A percentile compares a stretch with the other conserved stretches of the same genome.
Conservation (phyloP, 2,797 vertebrate species). For the Eupleurogrammus muticus region DNA sequence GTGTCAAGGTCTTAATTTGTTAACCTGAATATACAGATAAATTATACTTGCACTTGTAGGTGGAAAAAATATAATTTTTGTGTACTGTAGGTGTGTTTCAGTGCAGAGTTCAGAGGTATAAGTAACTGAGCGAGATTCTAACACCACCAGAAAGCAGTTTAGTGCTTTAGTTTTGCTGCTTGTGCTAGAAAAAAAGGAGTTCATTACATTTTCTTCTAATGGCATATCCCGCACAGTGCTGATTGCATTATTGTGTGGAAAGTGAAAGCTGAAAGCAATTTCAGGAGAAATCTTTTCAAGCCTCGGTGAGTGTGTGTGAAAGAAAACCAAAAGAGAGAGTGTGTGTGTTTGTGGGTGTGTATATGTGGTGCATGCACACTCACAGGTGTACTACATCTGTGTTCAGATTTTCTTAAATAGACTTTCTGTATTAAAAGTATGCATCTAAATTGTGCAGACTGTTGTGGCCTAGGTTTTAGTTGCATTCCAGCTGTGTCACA, state of each 20-base stretch:
- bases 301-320: background rate
- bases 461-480: slow-evolving; percentile 22
- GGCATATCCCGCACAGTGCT: slow-evolving; percentile 2
- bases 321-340: too few relatives aligned
- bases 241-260: slow-evolving; percentile 27
- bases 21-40: too few relatives aligned
- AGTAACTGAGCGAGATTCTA: too few relatives aligned
- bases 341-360: too few relatives aligned
- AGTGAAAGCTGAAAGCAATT: slow-evolving; percentile 36
- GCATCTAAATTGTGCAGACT: slow-evolving; percentile 12
- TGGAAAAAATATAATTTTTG: too few relatives aligned
- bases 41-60: too few relatives aligned
- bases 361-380: background rate
- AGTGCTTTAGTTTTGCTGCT: slow-evolving; percentile 6
- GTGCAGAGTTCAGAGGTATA: too few relatives aligned
- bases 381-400: background rate
- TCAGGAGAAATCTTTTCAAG: slow-evolving; percentile 36
- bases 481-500: slow-evolving; percentile 40
- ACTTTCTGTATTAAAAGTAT: slow-evolving; percentile 1
- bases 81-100: too few relatives aligned
- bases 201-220: slow-evolving; percentile 18
- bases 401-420: background rate
- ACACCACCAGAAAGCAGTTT: slow-evolving; percentile 2
- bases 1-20: background rate
- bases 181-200: slow-evolving; percentile 3